Conservation (phyloP, 2,888 invertebrate species). For the Blastobasis adustella region DNA sequence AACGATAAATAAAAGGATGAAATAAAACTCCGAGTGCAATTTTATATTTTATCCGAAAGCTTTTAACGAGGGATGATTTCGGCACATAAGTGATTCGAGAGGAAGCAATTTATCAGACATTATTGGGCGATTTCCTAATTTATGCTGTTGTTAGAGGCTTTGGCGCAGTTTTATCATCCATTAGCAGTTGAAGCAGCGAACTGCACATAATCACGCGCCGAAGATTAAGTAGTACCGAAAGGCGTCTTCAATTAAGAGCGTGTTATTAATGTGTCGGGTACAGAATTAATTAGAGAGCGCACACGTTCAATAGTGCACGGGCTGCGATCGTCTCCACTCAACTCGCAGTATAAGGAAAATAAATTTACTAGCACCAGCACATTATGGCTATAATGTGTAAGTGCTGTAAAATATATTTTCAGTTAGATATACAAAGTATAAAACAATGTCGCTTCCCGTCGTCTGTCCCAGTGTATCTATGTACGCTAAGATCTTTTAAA, state of each 20-base stretch:
- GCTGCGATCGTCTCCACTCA: constrained; percentile 14
- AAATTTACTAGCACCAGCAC: constrained; percentile 17
- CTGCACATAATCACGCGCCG: constrained; percentile 31
- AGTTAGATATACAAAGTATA: too few relatives aligned
- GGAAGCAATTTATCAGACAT: constrained; percentile 46
- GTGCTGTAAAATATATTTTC: too few relatives aligned
- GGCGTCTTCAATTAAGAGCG: constrained; percentile 35
- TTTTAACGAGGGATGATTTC: constrained; percentile 25
- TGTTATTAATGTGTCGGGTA: constrained; percentile 41
- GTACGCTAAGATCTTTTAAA: too few relatives aligned
- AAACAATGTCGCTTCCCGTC: too few relatives aligned
- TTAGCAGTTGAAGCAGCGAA: constrained; percentile 21
- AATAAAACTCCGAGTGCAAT: not conserved
- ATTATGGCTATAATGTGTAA: too few relatives aligned
- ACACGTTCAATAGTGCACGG: constrained; percentile 32
- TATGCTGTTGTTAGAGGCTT: constrained; percentile 44
- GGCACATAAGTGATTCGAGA: constrained; percentile 34
- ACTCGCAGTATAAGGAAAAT: constrained; percentile 29
- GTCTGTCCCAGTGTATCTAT: too few relatives aligned
- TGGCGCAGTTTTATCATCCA: constrained; percentile 53
- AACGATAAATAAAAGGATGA: constrained; percentile 3
- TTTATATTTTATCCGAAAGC: constrained; percentile 13
- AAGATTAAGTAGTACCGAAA: constrained; percentile 33
- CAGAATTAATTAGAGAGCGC: constrained; percentile 42
- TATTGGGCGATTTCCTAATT: constrained; percentile 46